Conservation (phyloP, 2,888 invertebrate species). For the Apantesis nais region DNA sequence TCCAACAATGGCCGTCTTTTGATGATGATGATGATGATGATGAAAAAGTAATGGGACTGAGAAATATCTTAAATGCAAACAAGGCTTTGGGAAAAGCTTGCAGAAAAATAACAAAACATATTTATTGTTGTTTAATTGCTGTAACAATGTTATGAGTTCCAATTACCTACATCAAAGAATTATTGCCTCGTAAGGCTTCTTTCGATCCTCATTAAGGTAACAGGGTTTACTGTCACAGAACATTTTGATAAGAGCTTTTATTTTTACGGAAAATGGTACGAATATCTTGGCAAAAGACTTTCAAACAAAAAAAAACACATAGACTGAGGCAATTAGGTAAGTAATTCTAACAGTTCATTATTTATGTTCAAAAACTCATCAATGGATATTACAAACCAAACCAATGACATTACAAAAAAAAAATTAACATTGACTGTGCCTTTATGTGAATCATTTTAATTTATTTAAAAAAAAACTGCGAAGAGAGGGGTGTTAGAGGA, state of each 20-base stretch:
- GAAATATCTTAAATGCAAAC: background rate
- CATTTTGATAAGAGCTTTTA: background rate
- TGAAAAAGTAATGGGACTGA: too few relatives aligned
- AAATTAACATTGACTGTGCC: too few relatives aligned
- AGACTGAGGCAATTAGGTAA: background rate
- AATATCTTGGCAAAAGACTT: background rate
- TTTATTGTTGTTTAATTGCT: slow-evolving; percentile 1
- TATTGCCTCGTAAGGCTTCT: background rate
- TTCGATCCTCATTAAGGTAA: background rate
- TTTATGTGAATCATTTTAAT: too few relatives aligned
- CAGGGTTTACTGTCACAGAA: background rate
- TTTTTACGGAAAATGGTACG: background rate
- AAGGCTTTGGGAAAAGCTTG: background rate
- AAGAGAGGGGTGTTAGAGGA: too few relatives aligned
- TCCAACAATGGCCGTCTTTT: too few relatives aligned
- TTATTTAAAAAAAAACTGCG: too few relatives aligned
- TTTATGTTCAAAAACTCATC: too few relatives aligned
- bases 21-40: too few relatives aligned
- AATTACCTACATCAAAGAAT: background rate
- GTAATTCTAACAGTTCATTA: background rate
- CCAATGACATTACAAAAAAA: too few relatives aligned
- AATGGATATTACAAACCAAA: too few relatives aligned
- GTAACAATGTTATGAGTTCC: background rate
- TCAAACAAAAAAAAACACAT: background rate
- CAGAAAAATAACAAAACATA: background rate